Base-by-base conservation (phyloP, 2,888 invertebrate genomes). In the Myathropa florea region DNA sequence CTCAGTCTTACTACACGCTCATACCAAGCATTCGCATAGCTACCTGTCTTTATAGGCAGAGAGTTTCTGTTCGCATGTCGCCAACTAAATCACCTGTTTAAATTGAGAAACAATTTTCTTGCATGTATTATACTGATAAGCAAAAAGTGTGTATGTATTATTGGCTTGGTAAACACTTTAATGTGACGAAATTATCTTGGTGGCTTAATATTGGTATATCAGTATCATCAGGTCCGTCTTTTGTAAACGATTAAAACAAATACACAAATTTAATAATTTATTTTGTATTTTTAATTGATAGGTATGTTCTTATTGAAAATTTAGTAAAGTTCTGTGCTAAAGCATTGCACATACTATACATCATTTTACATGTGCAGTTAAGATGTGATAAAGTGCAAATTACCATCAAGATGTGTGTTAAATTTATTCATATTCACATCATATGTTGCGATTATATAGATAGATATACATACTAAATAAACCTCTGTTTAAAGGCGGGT, bases 61-160 rank as follows among this genome's bases (percentile, higher is more conserved):
- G 24, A 23, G n/a, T 55, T 4, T 7, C 0, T 55, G 55, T 60
- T 10, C 21, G 55, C 14, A 60, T 60, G 60, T 6, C 14, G 26
- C n/a, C 28, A n/a, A 24, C 60, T 28, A 60, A 60, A 63, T 63
- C 33, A 63, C 63, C 28, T 63, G 26, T 63, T 18, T 33, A 28
- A 63, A 63, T 28, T 63, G 63, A 63, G 33, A 63, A 28, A 57
- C 14, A 57, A 70, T 70, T 77, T 82, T 72, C 64, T 78, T 86
- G 72, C 73, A 39, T 71, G 61, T 83, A 26, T 60, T 61, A 30
- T 65, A 75, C 83, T 86, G 86, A 86, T 86, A 86, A 86, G 86
- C 73, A 60, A 53, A 59, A 61, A 53, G 60, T 83, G 78, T 64
- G 23, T 39, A n/a, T 78, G 55, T 86, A 36, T 64, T 64, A 64